Percentiles rank a stretch among this genome's conserved stretches.
Conservation (phyloP, 2,113 vertebrate species). For the Pimephales promelas region DNA sequence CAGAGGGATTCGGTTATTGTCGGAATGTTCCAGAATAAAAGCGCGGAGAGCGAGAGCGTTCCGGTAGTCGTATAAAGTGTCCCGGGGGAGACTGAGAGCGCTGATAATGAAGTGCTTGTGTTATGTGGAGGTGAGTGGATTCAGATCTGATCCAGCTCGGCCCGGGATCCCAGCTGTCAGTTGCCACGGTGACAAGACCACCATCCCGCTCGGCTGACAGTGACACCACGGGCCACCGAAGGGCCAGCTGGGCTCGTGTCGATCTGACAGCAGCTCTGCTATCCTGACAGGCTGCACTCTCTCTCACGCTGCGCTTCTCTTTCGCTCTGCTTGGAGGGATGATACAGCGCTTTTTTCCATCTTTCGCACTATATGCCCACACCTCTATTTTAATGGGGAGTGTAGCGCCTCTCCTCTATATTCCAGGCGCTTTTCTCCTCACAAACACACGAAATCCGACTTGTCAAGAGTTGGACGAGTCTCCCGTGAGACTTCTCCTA, state of each 20-base stretch:
- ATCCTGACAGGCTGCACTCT: conserved; percentile 43
- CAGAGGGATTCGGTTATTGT: neutral
- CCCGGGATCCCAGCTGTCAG: conserved; percentile 49
- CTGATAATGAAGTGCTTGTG: conserved; percentile 39
- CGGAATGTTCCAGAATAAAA: neutral
- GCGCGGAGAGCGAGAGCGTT: neutral
- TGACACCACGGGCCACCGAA: conserved; percentile 55
- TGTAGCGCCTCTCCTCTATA: conserved; percentile 34
- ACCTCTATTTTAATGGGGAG: conserved; percentile 51
- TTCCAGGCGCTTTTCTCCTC: conserved; percentile 27
- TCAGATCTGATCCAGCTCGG: conserved; percentile 24
- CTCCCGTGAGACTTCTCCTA: conserved; percentile 28
- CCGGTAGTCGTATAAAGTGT: neutral
- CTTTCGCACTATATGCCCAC: conserved; percentile 19
- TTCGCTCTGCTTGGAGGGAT: conserved; percentile 25
- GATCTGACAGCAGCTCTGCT: conserved; percentile 47
- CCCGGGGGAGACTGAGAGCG: neutral
- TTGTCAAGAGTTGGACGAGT: conserved; percentile 28
- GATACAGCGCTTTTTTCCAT: neutral
- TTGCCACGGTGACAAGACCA: conserved; percentile 45
- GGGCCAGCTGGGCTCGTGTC: conserved; percentile 41
- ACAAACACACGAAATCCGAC: conserved; percentile 38
- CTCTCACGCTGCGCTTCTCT: conserved; percentile 14
- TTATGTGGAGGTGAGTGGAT: conserved; percentile 32
- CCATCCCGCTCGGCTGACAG: conserved; percentile 52